A percentile compares a stretch with the other conserved stretches of the same genome.
Evolutionary conservation across 1,140 invertebrate genomes (phyloP).

Genomic region (Halictus rubicundus): DNA sequence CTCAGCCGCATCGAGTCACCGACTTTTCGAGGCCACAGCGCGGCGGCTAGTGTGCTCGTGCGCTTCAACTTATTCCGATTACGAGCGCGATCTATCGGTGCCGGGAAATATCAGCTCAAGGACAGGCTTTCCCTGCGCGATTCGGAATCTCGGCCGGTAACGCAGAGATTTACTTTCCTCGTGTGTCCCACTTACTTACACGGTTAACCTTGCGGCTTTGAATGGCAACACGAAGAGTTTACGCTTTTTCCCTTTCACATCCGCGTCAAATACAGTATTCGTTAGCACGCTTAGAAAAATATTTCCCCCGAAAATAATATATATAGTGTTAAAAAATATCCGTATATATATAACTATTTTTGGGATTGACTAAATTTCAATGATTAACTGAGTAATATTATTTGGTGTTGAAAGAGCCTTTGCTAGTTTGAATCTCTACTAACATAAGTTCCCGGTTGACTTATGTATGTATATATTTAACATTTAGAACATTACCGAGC

Average conservation of each 20-base stretch:
- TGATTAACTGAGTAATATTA: too few species aligned
- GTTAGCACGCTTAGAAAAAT: too few species aligned
- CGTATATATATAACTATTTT: too few species aligned
- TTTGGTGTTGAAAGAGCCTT: too few species aligned
- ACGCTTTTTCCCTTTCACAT: conserved; percentile 31
- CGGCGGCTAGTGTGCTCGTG: conserved; percentile 45
- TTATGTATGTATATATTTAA: too few species aligned
- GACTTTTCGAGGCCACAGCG: conserved; percentile 79
- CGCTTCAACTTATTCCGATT: conserved; percentile 63
- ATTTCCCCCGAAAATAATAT: too few species aligned
- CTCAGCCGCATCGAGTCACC: conserved; percentile 75
- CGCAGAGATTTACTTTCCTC: conserved; percentile 61
- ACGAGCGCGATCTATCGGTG: conserved; percentile 79
- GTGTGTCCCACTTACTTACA: conserved; percentile 28
- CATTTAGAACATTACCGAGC: too few species aligned
- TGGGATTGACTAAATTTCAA: too few species aligned
- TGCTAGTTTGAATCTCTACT: too few species aligned
- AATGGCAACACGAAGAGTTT: conserved; percentile 17
- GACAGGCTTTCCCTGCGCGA: conserved; percentile 67
- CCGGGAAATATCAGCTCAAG: conserved; percentile 78
- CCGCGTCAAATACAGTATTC: conserved; percentile 9
- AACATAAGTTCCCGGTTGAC: too few species aligned
- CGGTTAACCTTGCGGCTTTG: conserved; percentile 27
- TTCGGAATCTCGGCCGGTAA: conserved; percentile 73
- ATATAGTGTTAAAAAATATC: too few species aligned